Percentiles rank a stretch among this genome's conserved stretches.
These are phyloP conservation scores for Polydesmus complanatus DNA, from an alignment of 2,888 invertebrate species.

Conservation along the genomic window DNA sequence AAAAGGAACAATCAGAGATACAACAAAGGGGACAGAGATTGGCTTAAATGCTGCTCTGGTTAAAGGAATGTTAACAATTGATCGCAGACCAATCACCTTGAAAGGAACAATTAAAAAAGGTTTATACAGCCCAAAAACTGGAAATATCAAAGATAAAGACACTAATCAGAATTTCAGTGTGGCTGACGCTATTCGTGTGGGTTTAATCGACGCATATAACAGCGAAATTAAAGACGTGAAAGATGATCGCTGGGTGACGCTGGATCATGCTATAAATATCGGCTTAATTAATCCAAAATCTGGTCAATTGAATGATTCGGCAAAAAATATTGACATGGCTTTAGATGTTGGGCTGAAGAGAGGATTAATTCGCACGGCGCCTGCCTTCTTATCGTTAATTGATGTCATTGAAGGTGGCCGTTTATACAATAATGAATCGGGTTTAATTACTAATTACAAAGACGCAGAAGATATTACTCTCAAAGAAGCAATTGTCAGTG, in stretches of 20 bases:
- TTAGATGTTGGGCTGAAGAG: conserved; percentile 18
- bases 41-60: conserved; percentile 55
- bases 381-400: conserved; percentile 50
- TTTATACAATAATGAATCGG: conserved; percentile 59
- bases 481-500: conserved; percentile 63
- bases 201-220: conserved; percentile 65
- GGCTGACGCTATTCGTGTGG: conserved; percentile 59
- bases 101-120: conserved; percentile 30
- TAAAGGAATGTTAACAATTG: no score
- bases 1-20: neutral
- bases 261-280: conserved; percentile 36
- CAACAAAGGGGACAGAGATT: conserved; percentile 43
- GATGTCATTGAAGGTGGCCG: conserved; percentile 64
- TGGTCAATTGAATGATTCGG: conserved; percentile 49
- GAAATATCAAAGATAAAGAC: conserved; percentile 52
- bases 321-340: conserved; percentile 35
- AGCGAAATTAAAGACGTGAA: conserved; percentile 39
- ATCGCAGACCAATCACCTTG: conserved; percentile 60
- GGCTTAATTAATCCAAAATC: conserved; percentile 46
- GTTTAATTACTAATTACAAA: conserved; percentile 67
- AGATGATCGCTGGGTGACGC: conserved; percentile 45
- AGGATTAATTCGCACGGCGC: conserved; percentile 13
- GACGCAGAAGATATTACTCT: conserved; percentile 62
- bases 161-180: conserved; percentile 56
- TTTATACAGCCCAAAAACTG: conserved; percentile 29